phyloP scores from a whole-genome alignment of 2,888 invertebrate species.

The Linyphia triangularis region DNA sequence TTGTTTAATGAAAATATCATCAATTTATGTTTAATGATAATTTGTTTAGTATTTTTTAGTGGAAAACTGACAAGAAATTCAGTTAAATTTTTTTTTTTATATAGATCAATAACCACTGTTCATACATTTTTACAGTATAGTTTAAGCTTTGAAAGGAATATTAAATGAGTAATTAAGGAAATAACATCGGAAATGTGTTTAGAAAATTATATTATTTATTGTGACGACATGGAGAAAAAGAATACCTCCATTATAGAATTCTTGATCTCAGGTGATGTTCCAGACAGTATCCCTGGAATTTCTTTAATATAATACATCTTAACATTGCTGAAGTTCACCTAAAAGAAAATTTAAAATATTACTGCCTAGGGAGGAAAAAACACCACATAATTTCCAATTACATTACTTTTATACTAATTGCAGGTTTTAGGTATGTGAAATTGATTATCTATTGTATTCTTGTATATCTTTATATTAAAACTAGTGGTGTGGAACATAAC shows the following conservation, averaged over 20 bases:
- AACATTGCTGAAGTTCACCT: conserved; percentile 44
- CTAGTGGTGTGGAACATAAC: too few species aligned
- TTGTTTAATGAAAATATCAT: background rate
- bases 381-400: too few species aligned
- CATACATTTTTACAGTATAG: too few species aligned
- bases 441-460: too few species aligned
- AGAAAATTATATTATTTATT: background rate
- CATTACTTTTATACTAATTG: too few species aligned
- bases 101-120: too few species aligned
- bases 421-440: too few species aligned
- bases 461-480: too few species aligned
- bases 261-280: background rate
- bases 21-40: background rate
- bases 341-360: background rate
- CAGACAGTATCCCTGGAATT: background rate
- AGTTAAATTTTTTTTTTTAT: too few species aligned
- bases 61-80: background rate
- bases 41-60: background rate
- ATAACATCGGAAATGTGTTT: background rate
- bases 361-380: background rate
- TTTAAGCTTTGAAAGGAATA: too few species aligned
- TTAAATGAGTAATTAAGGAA: too few species aligned
- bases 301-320: conserved; percentile 67
- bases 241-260: conserved; percentile 9
- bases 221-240: background rate